A percentile compares a stretch with the other conserved stretches of the same genome.
phyloP scores from a whole-genome alignment of 2,113 vertebrate species.

The Gasterosteus aculeatus region DNA sequence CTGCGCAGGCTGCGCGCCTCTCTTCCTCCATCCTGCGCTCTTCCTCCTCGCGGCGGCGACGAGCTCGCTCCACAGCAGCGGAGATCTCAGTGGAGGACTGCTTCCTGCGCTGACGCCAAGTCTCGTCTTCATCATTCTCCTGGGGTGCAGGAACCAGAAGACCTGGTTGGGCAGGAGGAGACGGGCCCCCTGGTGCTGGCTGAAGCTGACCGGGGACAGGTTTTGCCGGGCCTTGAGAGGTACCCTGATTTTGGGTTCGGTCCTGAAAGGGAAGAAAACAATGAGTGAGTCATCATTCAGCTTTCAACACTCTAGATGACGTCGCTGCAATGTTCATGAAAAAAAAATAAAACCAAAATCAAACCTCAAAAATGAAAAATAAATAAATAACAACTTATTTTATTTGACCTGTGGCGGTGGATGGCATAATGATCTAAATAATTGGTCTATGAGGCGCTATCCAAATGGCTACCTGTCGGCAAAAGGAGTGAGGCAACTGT shows the following conservation, averaged over 20 bases:
- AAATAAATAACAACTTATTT: constrained; percentile 40
- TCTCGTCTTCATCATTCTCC: constrained; percentile 91
- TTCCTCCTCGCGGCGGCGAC: constrained; percentile 89
- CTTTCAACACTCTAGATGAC: constrained; percentile 5
- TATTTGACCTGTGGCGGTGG: constrained; percentile 23
- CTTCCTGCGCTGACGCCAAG: constrained; percentile 92
- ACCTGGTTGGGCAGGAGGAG: constrained; percentile 65
- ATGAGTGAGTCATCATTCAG: neutral
- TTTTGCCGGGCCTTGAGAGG: constrained; percentile 55
- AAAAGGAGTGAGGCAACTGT: constrained; percentile 81
- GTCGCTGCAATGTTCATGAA: neutral
- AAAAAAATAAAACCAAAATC: constrained; percentile 45
- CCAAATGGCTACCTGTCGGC: constrained; percentile 80
- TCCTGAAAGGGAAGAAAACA: constrained; percentile 60
- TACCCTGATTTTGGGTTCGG: constrained; percentile 69
- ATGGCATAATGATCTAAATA: constrained; percentile 61
- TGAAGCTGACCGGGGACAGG: constrained; percentile 49
- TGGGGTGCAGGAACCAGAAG: constrained; percentile 67
- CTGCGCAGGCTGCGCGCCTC: constrained; percentile 89
- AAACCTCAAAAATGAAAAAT: constrained; percentile 39
- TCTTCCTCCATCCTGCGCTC: constrained; percentile 94
- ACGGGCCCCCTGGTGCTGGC: constrained; percentile 62
- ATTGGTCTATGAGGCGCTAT: constrained; percentile 60
- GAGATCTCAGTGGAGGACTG: constrained; percentile 92
- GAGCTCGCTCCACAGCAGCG: constrained; percentile 89